Base-by-base conservation (phyloP, 2,797 vertebrate species). In the Hippocampus kuda region DNA sequence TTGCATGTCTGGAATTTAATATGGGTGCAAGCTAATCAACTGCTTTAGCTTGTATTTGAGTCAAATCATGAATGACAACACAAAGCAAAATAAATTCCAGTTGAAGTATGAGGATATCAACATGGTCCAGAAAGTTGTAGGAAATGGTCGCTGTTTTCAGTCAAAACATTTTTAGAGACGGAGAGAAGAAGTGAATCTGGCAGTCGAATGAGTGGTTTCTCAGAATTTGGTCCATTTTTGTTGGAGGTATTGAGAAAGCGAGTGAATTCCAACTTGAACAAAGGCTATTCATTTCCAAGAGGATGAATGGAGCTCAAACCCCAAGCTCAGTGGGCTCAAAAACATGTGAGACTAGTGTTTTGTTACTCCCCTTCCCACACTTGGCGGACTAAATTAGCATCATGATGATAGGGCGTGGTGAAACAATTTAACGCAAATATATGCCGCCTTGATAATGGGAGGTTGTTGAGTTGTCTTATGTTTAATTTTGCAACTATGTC, bases 231-330 rank as follows among this genome's bases (percentile, higher is more conserved):
- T 38, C 34, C 34, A 80, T 84, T 86, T 85, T 77, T 76, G 74
- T 74, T 82, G 78, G 81, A 76, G 75, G 80, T 81, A 84, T 87
- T 85, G 65, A 83, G 73, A 68, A 76, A 80, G 72, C 27, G 8
- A 53, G 16, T 85, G 84, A 84, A 89, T 89, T 87, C 82, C 84
- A 78, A 81, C 72, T 34, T 71, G 73, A 89, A 89, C 87, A 89
- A 90, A 79, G 72, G 82, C 80, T 72, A 81, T 90, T 91, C 86
- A 86, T 77, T 80, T 76, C 74, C 73, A 80, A 76, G 73, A 69
- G 81, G 51, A 38, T 88, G 85, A 88, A 87, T 85, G 75, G 84
- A 82, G 72, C 77, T 82, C 73, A 81, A 80, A 68, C 69, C 61
- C 72, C 15, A 69, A 70, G 46, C 75, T 83, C 51, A 13, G 26